Conservation (phyloP, 2,113 vertebrate genomes). For the Rhea americana region DNA sequence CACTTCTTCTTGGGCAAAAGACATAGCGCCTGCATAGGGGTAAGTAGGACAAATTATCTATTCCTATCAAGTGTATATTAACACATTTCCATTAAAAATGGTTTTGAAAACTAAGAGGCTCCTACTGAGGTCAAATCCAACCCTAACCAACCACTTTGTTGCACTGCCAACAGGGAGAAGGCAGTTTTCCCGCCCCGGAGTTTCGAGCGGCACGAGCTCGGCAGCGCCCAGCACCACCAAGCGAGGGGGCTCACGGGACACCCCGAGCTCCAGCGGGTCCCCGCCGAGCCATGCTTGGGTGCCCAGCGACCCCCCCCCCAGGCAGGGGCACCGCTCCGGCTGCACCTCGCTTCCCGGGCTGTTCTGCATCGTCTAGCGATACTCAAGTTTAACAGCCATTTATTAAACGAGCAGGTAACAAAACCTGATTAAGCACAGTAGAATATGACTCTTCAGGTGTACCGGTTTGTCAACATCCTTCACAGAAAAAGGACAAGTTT, state of each 20-base stretch:
- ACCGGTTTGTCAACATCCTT: neutral
- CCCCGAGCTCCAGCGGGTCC: too few relatives aligned
- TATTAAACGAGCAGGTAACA: neutral
- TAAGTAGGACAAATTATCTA: neutral
- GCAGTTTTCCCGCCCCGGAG: neutral
- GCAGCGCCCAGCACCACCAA: neutral
- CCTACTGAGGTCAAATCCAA: neutral
- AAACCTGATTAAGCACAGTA: neutral
- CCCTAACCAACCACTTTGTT: neutral
- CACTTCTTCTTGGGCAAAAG: neutral
- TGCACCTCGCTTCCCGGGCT: neutral
- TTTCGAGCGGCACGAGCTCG: neutral
- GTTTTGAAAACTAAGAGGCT: neutral
- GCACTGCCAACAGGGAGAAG: neutral
- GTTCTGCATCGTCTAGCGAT: accelerated
- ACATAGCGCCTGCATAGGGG: neutral
- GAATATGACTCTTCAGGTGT: neutral
- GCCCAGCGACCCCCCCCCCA: neutral
- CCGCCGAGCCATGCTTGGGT: too few relatives aligned
- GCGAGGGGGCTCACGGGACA: too few relatives aligned
- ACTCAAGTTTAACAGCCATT: neutral
- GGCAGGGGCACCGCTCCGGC: neutral
- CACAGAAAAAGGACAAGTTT: neutral
- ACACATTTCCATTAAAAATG: neutral
- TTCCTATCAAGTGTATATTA: neutral